A percentile compares a stretch with the other conserved stretches of the same genome.
Conservation (phyloP, 30 jellyfish, hydroid and myxozoan species). For the Rhopilema esculentum region DNA sequence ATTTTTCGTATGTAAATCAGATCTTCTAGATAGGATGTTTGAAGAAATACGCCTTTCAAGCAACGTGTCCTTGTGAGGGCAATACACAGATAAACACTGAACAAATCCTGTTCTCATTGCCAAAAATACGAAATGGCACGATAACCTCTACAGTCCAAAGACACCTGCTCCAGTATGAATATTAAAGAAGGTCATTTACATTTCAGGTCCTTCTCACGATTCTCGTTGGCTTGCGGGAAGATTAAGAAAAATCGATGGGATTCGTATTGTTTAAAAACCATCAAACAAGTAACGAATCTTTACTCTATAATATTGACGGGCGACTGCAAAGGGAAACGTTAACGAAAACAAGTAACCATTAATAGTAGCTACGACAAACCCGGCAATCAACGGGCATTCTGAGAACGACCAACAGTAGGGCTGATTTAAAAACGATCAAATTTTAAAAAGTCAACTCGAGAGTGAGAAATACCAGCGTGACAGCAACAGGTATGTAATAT, state of each 20-base stretch:
- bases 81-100: too few relatives aligned
- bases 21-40: background rate
- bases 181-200: background rate
- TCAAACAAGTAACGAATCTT: background rate
- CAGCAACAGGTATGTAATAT: too few relatives aligned
- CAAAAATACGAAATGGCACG: background rate
- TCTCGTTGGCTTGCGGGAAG: background rate
- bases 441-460: too few relatives aligned
- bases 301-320: background rate
- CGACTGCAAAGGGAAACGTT: too few relatives aligned
- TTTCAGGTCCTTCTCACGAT: background rate
- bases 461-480: too few relatives aligned
- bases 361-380: too few relatives aligned
- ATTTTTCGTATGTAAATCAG: background rate
- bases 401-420: too few relatives aligned
- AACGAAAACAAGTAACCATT: too few relatives aligned
- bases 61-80: too few relatives aligned
- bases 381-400: too few relatives aligned
- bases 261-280: background rate
- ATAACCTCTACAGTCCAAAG: background rate
- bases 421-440: too few relatives aligned
- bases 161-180: background rate
- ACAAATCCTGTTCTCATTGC: background rate
- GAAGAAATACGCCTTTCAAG: too few relatives aligned
- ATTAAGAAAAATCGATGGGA: background rate